These are phyloP conservation scores for Cyaniris semiargus DNA, from an alignment of 2,888 invertebrate genomes.

Conservation along the genomic window DNA sequence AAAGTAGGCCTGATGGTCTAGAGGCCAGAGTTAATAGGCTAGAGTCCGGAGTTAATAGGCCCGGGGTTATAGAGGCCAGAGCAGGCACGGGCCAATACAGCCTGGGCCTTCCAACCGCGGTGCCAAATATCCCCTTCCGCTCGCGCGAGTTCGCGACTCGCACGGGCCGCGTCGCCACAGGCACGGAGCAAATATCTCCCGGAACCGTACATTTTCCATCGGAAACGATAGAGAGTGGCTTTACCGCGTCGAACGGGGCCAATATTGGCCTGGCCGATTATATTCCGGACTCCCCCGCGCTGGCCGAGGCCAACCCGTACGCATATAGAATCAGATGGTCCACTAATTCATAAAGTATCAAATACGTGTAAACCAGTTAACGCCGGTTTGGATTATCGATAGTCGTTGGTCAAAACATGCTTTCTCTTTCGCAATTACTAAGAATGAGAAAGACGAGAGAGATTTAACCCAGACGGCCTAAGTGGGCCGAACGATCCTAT, in stretches of 20 bases:
- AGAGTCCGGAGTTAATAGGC: not conserved
- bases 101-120: not conserved
- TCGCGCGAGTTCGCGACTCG: not conserved
- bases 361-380: no score
- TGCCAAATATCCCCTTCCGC: not conserved
- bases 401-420: no score
- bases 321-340: conserved; percentile 5
- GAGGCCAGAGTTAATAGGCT: not conserved
- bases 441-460: no score
- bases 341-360: conserved; percentile 3
- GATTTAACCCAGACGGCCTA: no score
- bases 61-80: not conserved
- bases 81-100: conserved; percentile 11
- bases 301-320: not conserved
- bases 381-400: no score
- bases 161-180: not conserved
- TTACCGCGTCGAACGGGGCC: not conserved
- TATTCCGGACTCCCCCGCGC: not conserved
- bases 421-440: no score
- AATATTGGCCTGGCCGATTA: not conserved
- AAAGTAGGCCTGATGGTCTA: conserved; percentile 63
- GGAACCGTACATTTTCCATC: conserved; percentile 1
- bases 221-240: not conserved
- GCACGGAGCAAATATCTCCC: not conserved
- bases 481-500: no score